Base-by-base conservation (phyloP, 2,797 vertebrate genomes). In the Babyrousa celebensis region DNA sequence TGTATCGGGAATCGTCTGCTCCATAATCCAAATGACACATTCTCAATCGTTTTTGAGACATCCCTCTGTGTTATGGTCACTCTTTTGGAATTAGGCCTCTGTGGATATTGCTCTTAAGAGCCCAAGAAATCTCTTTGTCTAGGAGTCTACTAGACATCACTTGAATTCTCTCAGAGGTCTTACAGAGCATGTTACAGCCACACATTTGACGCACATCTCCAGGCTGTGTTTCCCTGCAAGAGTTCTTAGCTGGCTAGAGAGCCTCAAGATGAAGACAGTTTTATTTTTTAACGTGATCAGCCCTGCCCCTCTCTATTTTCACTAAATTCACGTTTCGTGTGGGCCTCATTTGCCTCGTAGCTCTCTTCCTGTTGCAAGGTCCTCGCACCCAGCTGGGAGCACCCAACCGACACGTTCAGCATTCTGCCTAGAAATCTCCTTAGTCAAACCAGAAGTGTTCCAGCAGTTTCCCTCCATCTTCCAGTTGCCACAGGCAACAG, bases 101-200 rank as follows among this genome's bases (percentile, higher is more conserved):
- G 20, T 54, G 40, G 25, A 68, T 85, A 27, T 65, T 29, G 27
- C 32, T 85, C 15, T 95, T 68, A 71, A 71, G 68, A 86, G 43
- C 62, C 32, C n/a, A 68, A 86, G n/a, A 80, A 32, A n/a, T 54
- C 43, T 9, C 78, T 95, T 58, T 65, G 27, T 83, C 79, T 67
- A 60, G 15, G 18, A 27, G 52, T 58, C 25, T n/a, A 80, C 27
- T 86, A 60, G 54, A 43, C 6, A 86, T 43, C 48, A 78, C 20
- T 90, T 89, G n/a, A 58, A 72, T 85, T 93, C 43, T 96, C 92
- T 65, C 58, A 80, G 21, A 67, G 18, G 21, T 71, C 58, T 72
- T 60, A 85, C 43, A 85, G 72, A 89, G 36, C 90, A 25, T 95
- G 60, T 94, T 54, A 78, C 9, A 54, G 25, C 65, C 27, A 71